Percentiles rank a stretch among this genome's conserved stretches.
Evolutionary conservation across 2,888 invertebrate genomes (phyloP).

Genomic region (Amphipoea oculea): DNA sequence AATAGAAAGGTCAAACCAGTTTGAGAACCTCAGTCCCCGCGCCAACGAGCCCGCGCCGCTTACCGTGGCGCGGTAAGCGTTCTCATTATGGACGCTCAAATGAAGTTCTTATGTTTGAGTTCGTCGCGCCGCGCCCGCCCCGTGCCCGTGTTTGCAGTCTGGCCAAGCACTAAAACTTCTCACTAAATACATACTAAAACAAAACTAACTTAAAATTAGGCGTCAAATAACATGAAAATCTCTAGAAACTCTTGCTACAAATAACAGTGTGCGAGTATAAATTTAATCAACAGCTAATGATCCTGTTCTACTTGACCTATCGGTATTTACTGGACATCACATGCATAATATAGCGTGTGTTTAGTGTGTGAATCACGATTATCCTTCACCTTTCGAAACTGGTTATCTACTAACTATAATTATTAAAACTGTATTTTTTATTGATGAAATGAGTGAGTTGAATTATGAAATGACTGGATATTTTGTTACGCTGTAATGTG

Average conservation of each 20-base stretch:
- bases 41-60: too few species aligned
- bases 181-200: neutral
- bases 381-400: conserved; percentile 54
- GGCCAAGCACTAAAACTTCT: too few species aligned
- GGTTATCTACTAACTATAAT: neutral
- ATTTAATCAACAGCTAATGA: conserved; percentile 27
- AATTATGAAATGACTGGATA: conserved; percentile 12
- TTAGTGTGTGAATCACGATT: conserved; percentile 40
- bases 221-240: neutral
- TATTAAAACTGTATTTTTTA: conserved; percentile 17
- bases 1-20: too few species aligned
- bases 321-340: conserved; percentile 15
- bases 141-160: too few species aligned
- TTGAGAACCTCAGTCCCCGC: too few species aligned
- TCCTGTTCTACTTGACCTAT: conserved; percentile 50
- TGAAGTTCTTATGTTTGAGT: too few species aligned
- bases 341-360: neutral
- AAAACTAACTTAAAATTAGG: neutral
- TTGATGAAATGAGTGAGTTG: neutral
- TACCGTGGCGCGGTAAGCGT: too few species aligned
- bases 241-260: neutral
- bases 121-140: too few species aligned
- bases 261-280: neutral
- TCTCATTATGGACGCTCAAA: too few species aligned
- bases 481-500: neutral